Evolutionary conservation across 2,797 vertebrate genomes (phyloP), one percentile per base, ranked within the genome.

Genomic region (Danionella dracula): DNA sequence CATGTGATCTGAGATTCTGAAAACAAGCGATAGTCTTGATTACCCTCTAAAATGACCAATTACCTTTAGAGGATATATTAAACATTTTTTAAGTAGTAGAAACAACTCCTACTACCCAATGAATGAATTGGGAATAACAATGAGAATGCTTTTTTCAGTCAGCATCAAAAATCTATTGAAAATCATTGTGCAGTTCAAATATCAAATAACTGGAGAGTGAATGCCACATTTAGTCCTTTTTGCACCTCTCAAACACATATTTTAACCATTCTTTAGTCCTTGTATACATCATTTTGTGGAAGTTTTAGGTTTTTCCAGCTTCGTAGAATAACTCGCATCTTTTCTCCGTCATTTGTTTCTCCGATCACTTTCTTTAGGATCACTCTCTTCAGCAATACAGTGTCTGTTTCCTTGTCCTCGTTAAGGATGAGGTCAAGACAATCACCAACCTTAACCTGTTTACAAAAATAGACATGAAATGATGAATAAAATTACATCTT

Each of bases 371-470:
- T 91, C 76, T 79, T 92, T 23, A 96, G 74, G 62, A 93, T 76
- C 53, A 96, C 87, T 70, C 96, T 87, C 92, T 93, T 96, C 51
- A 96, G 81, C 19, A 82, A 90, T 35, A 92, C 88, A 0, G 84
- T 88, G 84, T 89, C 91, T 5, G 82, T 83, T 57, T 92, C 92
- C 63, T 76, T 85, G 67, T 93, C 87, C 75, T 95, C 93, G 27
- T 85, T 89, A 66, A 93, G 13, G 16, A 98, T 71, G 49, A 96
- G 72, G 83, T 98, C 97, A 86, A 98, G 76, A 0, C 84, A 90
- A 75, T 98, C 96, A 60, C 95, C 96, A 12, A 89, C 83, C 86
- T 93, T 97, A 49, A 99, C 94, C 95, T 99, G 73, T 32, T 81
- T 78, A 70, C 42, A 41, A 50, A 69, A 59, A 5, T 45, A 75